These are phyloP conservation scores for Acrobasis suavella DNA, from an alignment of 2,888 invertebrate species.

Conservation along the genomic window DNA sequence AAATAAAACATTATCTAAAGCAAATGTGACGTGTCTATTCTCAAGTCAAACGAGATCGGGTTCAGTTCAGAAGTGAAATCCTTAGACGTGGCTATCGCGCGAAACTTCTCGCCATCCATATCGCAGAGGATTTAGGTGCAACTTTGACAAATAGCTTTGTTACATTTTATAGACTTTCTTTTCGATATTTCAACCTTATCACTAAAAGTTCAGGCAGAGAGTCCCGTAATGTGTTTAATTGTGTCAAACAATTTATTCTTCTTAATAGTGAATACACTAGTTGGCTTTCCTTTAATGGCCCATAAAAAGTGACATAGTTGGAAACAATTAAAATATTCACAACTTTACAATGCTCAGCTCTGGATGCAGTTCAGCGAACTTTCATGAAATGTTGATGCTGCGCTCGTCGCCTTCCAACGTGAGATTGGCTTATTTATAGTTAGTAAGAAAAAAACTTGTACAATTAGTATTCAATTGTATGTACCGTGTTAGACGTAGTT, in stretches of 20 bases:
- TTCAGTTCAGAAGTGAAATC: slow-evolving; percentile 1
- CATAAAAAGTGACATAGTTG: background rate
- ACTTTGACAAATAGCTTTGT: slow-evolving; percentile 11
- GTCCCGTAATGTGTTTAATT: no score
- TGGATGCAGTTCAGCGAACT: background rate
- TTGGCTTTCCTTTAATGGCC: background rate
- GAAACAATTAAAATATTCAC: background rate
- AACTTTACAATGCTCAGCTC: background rate
- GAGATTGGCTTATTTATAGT: background rate
- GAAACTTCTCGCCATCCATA: slow-evolving; percentile 7
- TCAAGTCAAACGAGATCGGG: background rate
- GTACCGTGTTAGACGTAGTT: no score
- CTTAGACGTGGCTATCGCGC: slow-evolving; percentile 10
- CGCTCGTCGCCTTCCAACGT: background rate
- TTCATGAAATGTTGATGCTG: background rate
- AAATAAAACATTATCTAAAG: background rate
- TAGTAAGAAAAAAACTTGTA: background rate
- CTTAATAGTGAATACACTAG: background rate
- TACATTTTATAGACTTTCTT: background rate
- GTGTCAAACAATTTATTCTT: no score
- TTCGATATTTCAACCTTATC: background rate
- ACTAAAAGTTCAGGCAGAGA: no score
- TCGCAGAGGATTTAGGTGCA: background rate
- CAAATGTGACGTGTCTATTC: slow-evolving; percentile 7
- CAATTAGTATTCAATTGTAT: no score